These are phyloP conservation scores for Adelosebastes latens DNA, from an alignment of 2,797 vertebrate species.

Conservation along the genomic window DNA sequence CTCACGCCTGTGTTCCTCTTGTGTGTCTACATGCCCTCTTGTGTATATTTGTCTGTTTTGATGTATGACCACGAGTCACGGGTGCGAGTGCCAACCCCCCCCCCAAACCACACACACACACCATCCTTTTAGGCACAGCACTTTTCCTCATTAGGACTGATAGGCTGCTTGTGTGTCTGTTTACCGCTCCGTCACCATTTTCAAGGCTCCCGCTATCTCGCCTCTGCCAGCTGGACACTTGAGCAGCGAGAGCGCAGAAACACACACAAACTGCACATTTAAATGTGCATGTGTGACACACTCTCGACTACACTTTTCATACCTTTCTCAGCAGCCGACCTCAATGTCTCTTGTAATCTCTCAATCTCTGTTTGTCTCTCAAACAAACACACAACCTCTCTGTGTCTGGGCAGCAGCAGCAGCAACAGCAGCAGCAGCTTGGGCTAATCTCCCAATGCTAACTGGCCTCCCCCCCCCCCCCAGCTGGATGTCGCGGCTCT, in stretches of 20 bases:
- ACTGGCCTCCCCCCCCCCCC: constrained; percentile 43
- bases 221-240: constrained; percentile 76
- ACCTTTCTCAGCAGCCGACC: constrained; percentile 43
- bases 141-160: constrained; percentile 73
- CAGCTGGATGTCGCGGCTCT: constrained; percentile 66
- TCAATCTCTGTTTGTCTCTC: constrained; percentile 65
- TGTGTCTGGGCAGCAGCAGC: constrained; percentile 56
- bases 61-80: constrained; percentile 53
- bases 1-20: constrained; percentile 20
- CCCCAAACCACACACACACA: not conserved
- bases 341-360: constrained; percentile 64
- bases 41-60: constrained; percentile 48
- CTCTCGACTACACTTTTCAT: constrained; percentile 13
- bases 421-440: constrained; percentile 49
- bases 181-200: constrained; percentile 69
- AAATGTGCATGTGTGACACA: constrained; percentile 31
- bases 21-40: constrained; percentile 33
- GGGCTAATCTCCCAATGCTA: constrained; percentile 67
- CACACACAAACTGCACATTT: constrained; percentile 44
- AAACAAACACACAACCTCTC: constrained; percentile 64
- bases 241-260: constrained; percentile 52
- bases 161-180: constrained; percentile 74
- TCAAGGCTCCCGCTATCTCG: constrained; percentile 75
- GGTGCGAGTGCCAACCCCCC: not conserved
- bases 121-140: constrained; percentile 55